Evolutionary conservation across 1,140 invertebrate genomes (phyloP).

Genomic region (Oscheius sp.): DNA sequence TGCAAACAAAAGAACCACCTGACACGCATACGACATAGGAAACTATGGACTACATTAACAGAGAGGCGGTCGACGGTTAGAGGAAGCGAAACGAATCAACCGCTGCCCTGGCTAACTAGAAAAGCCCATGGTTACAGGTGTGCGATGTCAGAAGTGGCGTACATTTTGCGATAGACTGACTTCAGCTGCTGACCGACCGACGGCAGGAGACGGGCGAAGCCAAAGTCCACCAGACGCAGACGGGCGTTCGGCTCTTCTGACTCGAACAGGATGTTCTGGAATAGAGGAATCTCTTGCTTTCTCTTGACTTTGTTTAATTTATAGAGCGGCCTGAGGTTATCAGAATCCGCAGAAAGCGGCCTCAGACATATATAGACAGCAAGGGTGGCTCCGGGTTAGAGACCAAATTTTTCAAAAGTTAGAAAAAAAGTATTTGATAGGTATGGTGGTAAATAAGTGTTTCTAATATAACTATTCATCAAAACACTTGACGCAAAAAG

Average conservation of each 20-base stretch:
- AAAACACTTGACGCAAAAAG: too few relatives aligned
- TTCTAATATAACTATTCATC: too few relatives aligned
- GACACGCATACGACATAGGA: constrained; percentile 4
- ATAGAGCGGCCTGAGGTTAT: too few relatives aligned
- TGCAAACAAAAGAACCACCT: background rate
- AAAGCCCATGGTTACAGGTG: constrained; percentile 3
- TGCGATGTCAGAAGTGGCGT: background rate
- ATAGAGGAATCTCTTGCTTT: constrained; percentile 3
- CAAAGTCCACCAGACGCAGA: constrained; percentile 84
- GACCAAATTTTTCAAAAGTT: too few relatives aligned
- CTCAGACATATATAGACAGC: too few relatives aligned
- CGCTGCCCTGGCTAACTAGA: background rate
- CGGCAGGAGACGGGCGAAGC: constrained; percentile 74
- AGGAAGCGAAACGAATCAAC: background rate
- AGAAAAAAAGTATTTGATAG: too few relatives aligned
- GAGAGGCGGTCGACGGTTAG: background rate
- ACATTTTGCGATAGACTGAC: constrained; percentile 36
- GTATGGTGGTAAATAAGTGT: too few relatives aligned
- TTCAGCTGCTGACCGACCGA: constrained; percentile 55
- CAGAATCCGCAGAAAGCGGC: too few relatives aligned
- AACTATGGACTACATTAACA: background rate
- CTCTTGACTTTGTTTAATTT: background rate
- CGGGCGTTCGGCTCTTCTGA: constrained; percentile 68
- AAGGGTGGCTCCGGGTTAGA: too few relatives aligned
- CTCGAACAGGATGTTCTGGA: constrained; percentile 74